Percentiles rank a stretch among this genome's conserved stretches.
These are phyloP conservation scores for Drosophila leonis DNA, from an alignment of 2,888 invertebrate species.

Conservation along the genomic window DNA sequence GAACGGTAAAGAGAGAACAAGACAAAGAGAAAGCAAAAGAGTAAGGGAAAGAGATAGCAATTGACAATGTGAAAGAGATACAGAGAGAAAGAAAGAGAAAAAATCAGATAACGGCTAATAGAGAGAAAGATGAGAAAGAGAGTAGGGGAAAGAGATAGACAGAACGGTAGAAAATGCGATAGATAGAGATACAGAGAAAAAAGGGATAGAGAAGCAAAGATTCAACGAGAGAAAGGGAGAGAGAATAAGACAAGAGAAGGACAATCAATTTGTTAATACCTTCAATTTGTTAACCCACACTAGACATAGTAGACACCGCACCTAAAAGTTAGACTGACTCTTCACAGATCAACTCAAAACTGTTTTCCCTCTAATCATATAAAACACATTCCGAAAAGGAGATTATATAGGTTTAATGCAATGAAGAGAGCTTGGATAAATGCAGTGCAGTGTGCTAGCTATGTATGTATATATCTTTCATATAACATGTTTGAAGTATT, in stretches of 20 bases:
- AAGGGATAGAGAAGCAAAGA: background rate
- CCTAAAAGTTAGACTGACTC: background rate
- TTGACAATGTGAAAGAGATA: background rate
- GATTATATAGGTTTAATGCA: slow-evolving; percentile 44
- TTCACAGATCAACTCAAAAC: background rate
- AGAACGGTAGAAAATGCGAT: background rate
- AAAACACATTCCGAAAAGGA: slow-evolving; percentile 6
- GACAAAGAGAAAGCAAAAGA: background rate
- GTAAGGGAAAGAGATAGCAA: background rate
- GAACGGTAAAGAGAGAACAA: no score
- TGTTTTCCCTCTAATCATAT: background rate
- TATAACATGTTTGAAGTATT: background rate
- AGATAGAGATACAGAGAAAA: no score
- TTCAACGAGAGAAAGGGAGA: background rate
- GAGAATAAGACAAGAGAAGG: no score
- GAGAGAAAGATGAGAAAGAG: background rate
- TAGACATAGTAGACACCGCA: no score
- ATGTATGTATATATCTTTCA: background rate
- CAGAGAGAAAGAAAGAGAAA: background rate
- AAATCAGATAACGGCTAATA: no score
- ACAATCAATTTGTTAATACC: no score
- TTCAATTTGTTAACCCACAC: no score
- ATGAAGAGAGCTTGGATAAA: slow-evolving; percentile 5
- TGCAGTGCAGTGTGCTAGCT: slow-evolving; percentile 38
- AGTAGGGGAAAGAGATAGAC: background rate